Base-by-base conservation (phyloP, 53 echinoderm and acorn worm species). In the Arbacia lixula region DNA sequence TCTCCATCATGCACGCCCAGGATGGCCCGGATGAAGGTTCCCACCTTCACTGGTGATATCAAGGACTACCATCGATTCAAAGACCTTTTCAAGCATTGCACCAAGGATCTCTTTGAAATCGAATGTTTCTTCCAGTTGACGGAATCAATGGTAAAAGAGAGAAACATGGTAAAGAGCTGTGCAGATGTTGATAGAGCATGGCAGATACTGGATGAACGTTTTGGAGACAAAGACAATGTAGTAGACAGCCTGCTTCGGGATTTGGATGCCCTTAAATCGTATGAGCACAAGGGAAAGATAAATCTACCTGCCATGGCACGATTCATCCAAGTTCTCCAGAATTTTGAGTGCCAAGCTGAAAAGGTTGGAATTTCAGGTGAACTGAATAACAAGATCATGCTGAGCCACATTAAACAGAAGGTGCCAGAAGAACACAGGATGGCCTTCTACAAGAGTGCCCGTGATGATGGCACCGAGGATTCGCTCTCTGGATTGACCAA, bases 121-220 rank as follows among this genome's bases (percentile, higher is more conserved):
- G 88, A 91, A 29, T 86, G 91, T 40, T 91, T 94, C 66, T 89
- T 66, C 46, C 94, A 94, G 66, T 66, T 91, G 1, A 87, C 90
- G 32, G 91, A 91, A 46, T 68, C 94, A 2, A 94, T 94, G 91
- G 8, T 54, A 27, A 90, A 20, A 40, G 89, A 94, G 66, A 33
- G 63, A 1, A 86, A 76, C 60, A 88, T 72, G 78, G 56, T 88
- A 9, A 88, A 86, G 77, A 73, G 87, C 0, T 91, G 94, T 74
- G 30, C 78, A 29, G 81, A 81, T 71, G 64, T 85, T 12, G 17
- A 51, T 5, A 77, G 84, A 20, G 94, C 88, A 32, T 91, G 94
- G 94, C 52, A 94, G 57, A 79, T 90, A 36, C 57, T 94, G 19
- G 91, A 94, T 54, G 89, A 88, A 53, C 69, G 66, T 41, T 91